Conservation (phyloP, 2,888 invertebrate genomes). For the Venusia cambrica region DNA sequence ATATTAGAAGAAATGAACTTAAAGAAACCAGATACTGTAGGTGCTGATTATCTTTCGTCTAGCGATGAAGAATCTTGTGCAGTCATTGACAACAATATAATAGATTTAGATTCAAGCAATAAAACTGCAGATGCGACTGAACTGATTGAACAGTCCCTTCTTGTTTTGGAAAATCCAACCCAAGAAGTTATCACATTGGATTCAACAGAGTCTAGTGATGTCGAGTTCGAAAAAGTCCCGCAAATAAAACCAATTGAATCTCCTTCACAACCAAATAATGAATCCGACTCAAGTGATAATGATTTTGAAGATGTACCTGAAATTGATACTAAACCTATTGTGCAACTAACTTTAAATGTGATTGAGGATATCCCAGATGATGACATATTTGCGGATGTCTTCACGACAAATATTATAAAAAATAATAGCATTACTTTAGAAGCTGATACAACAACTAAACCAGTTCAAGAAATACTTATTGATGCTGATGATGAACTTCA, state of each 20-base stretch:
- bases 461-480: constrained; percentile 1
- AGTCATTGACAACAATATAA: constrained; percentile 38
- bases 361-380: constrained; percentile 58
- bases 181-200: constrained; percentile 53
- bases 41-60: constrained; percentile 54
- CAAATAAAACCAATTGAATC: neutral
- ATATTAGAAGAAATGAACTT: constrained; percentile 61
- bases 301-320: constrained; percentile 76
- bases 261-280: too few relatives aligned
- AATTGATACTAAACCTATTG: constrained; percentile 49
- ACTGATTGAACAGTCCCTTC: constrained; percentile 48
- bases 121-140: constrained; percentile 40
- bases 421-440: constrained; percentile 6
- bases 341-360: constrained; percentile 68
- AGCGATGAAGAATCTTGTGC: constrained; percentile 62
- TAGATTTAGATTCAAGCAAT: constrained; percentile 17
- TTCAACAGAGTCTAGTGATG: constrained; percentile 31
- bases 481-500: constrained; percentile 27
- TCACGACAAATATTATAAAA: constrained; percentile 45
- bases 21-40: constrained; percentile 58
- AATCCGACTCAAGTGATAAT: constrained; percentile 60
- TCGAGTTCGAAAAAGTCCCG: constrained; percentile 3
- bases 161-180: constrained; percentile 45
- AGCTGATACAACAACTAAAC: neutral
- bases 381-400: constrained; percentile 89